Evolutionary conservation across 2,888 invertebrate genomes (phyloP), one percentile per base, ranked within the genome.

Genomic region (Entomobrya proxima): DNA sequence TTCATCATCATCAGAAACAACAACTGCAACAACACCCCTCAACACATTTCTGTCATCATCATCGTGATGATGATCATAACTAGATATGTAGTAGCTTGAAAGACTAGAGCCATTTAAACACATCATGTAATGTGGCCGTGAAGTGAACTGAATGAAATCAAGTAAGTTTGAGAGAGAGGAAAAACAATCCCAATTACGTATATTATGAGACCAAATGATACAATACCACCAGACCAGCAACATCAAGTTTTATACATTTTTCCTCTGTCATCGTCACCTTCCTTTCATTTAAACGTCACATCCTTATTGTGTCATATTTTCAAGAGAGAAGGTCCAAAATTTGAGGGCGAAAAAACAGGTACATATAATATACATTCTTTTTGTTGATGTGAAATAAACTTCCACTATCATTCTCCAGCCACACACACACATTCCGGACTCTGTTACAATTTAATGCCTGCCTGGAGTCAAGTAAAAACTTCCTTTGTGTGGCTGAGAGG

Each of bases 161-260:
- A 83, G 35, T 61, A 52, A 18, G 11, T 9, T 37, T 35, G 44
- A 52, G 30, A 67, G 50, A 52, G 11, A 58, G 55, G 24, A 15
- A 74, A 72, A 58, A 69, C 64, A 50, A 77, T 83, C 69, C 83
- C 76, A 83, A 83, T 83, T 83, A 83, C 40, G 64, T 76, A 77
- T 76, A 77, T 77, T 84, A 77, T 72, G 30, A 64, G 30, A 84
- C 47, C 52, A 50, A 52, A 79, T n/a, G 32, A 27, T 21, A 77
- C 37, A 47, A 61, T 50, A 81, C 40, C 52, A 72, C 21, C 9
- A 78, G 64, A 58, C 6, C 76, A 72, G 11, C 13, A 40, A 44
- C 55, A 24, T 72, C 24, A 2, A 21, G 9, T 1, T 24, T 5
- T 37, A 35, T 24, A 76, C 58, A 27, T n/a, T 50, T 9, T 74